phyloP scores from a whole-genome alignment of 2,797 vertebrate genomes.

The Schizopygopsis pylzovi region DNA sequence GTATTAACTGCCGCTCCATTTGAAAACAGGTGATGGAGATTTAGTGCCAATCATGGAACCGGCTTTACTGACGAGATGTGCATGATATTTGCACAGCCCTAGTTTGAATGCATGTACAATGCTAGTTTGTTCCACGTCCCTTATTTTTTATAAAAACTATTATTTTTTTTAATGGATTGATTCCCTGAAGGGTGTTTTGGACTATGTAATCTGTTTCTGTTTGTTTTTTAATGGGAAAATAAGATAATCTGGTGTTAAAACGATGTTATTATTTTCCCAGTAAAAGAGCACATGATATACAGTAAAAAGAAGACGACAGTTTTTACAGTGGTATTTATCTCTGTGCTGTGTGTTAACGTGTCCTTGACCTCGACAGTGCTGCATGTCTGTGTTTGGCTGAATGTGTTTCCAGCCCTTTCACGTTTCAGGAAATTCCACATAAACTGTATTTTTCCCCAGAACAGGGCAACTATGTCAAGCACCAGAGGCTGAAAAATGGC shows the following conservation, averaged over 20 bases:
- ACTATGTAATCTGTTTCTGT: background rate
- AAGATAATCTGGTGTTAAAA: background rate
- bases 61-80: too few species aligned
- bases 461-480: slow-evolving; percentile 38
- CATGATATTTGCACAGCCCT: too few species aligned
- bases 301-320: background rate
- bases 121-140: background rate
- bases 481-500: background rate
- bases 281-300: background rate
- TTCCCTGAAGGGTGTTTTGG: background rate
- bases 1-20: too few species aligned
- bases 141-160: background rate
- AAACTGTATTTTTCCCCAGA: slow-evolving; percentile 61
- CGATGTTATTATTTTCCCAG: background rate
- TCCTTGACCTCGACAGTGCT: slow-evolving; percentile 49
- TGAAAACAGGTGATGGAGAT: too few species aligned
- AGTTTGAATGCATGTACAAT: background rate
- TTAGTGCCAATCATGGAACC: too few species aligned
- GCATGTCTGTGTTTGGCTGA: slow-evolving; percentile 56
- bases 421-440: slow-evolving; percentile 81
- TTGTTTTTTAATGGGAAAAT: background rate
- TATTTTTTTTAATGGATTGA: background rate
- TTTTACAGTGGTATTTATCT: slow-evolving; percentile 57
- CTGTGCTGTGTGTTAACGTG: slow-evolving; percentile 65
- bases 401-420: slow-evolving; percentile 63